phyloP scores from a whole-genome alignment of 2,113 vertebrate species.

The Phylloscopus trochiloides region DNA sequence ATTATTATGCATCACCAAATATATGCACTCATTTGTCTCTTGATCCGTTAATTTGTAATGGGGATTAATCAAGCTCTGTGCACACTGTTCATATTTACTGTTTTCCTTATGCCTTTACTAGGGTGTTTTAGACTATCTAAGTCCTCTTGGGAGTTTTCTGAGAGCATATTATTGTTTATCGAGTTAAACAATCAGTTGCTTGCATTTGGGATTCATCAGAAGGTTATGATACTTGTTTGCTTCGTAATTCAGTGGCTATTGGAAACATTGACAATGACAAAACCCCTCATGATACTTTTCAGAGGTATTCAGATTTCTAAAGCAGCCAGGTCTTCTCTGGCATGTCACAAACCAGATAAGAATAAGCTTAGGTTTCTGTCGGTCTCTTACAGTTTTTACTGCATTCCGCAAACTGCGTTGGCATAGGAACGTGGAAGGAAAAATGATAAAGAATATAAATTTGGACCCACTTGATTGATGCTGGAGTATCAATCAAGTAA shows the following conservation, averaged over 20 bases:
- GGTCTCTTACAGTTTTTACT: neutral
- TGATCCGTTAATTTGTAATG: constrained; percentile 46
- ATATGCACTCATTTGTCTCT: constrained; percentile 36
- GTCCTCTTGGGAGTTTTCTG: neutral
- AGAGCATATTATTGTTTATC: neutral
- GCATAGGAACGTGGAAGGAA: neutral
- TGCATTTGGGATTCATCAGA: neutral
- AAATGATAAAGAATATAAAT: neutral
- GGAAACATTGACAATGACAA: neutral
- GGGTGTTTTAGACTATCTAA: neutral
- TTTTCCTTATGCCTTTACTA: constrained; percentile 9
- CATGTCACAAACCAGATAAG: neutral
- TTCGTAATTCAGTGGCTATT: neutral
- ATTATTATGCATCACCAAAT: constrained; percentile 48
- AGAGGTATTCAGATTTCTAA: neutral
- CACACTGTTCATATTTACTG: neutral
- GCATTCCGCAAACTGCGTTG: neutral
- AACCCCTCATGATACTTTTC: neutral
- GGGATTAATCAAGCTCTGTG: constrained; percentile 50
- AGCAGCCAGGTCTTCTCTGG: neutral
- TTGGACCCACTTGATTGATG: neutral
- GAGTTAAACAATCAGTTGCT: neutral
- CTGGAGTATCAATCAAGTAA: neutral
- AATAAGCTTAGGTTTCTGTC: neutral
- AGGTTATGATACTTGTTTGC: neutral